Conservation (phyloP, 2,113 vertebrate genomes). For the Protobothrops flavoviridis region DNA sequence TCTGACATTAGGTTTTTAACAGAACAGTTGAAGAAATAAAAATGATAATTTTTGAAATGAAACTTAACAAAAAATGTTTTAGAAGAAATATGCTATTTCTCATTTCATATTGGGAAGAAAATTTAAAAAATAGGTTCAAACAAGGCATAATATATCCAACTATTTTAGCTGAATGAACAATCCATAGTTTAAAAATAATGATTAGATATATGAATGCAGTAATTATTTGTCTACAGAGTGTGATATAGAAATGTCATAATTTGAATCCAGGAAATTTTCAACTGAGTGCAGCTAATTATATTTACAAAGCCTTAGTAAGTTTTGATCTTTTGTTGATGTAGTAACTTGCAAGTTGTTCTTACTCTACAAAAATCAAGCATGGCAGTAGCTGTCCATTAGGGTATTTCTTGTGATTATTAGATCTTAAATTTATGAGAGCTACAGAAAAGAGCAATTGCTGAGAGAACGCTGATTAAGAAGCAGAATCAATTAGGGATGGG, state of each 20-base stretch:
- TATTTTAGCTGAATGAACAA: background rate
- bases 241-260: background rate
- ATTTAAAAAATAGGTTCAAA: background rate
- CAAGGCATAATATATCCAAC: background rate
- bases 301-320: background rate
- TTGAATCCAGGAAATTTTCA: background rate
- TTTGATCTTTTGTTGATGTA: background rate
- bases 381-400: background rate
- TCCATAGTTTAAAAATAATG: background rate
- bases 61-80: background rate
- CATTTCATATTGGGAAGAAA: background rate
- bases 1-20: background rate
- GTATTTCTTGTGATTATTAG: background rate
- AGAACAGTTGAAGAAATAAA: background rate
- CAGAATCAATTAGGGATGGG: background rate
- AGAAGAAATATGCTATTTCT: background rate
- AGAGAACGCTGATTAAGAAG: background rate
- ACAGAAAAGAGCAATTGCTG: background rate
- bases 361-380: background rate
- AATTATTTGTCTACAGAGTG: background rate
- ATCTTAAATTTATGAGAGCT: background rate
- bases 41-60: background rate
- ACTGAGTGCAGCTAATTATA: background rate
- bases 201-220: background rate
- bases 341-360: background rate